A percentile compares a stretch with the other conserved stretches of the same genome.
Evolutionary conservation across 1,140 invertebrate species (phyloP).

Genomic region (Metaphire vulgaris): DNA sequence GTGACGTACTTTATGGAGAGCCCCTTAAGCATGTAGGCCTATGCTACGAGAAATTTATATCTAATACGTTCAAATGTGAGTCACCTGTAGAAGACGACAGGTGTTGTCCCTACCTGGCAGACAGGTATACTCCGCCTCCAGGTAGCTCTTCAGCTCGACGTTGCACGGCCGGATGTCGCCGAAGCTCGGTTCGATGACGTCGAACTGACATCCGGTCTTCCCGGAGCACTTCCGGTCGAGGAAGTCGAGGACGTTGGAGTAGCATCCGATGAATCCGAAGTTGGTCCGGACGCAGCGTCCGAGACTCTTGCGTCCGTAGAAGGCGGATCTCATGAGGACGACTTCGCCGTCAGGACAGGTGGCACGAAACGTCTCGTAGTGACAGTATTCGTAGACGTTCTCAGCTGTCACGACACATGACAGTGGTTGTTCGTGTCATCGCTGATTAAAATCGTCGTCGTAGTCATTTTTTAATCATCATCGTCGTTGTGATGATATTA

Average conservation of each 20-base stretch:
- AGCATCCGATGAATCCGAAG: conserved; percentile 27
- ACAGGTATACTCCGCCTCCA: neutral
- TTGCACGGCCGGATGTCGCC: neutral
- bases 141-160: neutral
- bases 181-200: neutral
- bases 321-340: conserved; percentile 22
- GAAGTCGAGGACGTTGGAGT: conserved; percentile 8
- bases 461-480: too few relatives aligned
- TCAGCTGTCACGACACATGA: too few relatives aligned
- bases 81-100: too few relatives aligned
- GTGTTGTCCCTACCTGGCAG: neutral
- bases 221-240: conserved; percentile 11
- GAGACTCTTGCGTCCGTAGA: conserved; percentile 27
- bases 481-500: too few relatives aligned
- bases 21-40: too few relatives aligned
- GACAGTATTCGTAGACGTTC: conserved; percentile 19
- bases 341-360: conserved; percentile 22
- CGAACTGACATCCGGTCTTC: conserved; percentile 3
- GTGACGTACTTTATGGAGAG: too few relatives aligned
- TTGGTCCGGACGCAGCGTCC: conserved; percentile 22
- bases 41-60: too few relatives aligned
- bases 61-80: too few relatives aligned
- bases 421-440: too few relatives aligned
- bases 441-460: too few relatives aligned
- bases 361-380: conserved; percentile 27